phyloP scores from a whole-genome alignment of 2,113 vertebrate genomes.

The Pedionomus torquatus region DNA sequence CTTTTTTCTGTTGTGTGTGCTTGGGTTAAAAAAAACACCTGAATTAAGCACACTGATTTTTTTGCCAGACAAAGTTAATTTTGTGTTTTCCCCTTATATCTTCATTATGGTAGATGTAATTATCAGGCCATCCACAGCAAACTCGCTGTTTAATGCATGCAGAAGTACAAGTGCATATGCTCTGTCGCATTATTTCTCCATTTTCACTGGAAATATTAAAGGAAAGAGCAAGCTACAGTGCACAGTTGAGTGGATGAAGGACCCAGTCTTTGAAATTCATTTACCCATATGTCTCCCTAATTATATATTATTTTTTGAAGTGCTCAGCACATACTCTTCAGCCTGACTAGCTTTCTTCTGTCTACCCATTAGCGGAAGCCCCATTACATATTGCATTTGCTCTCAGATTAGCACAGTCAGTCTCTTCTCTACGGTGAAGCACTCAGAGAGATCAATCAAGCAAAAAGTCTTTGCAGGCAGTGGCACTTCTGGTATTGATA shows the following conservation, averaged over 20 bases:
- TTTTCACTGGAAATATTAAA: not conserved
- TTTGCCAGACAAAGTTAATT: not conserved
- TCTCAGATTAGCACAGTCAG: not conserved
- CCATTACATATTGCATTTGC: not conserved
- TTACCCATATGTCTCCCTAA: not conserved
- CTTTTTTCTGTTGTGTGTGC: not conserved
- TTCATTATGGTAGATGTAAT: not conserved
- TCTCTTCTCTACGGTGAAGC: rapidly evolving
- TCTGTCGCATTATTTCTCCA: not conserved
- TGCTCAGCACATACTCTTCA: not conserved
- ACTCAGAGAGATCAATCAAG: not conserved
- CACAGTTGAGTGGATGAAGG: not conserved
- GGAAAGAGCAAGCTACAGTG: not conserved
- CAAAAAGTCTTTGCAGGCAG: not conserved
- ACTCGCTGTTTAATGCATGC: not conserved
- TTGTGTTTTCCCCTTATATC: not conserved
- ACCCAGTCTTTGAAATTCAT: not conserved
- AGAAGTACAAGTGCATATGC: not conserved
- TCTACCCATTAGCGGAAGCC: not conserved
- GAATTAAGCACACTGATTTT: not conserved
- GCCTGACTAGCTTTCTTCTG: not conserved
- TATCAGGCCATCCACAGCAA: not conserved
- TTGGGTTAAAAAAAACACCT: not conserved
- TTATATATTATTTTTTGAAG: not conserved
- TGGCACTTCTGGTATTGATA: not conserved